phyloP scores from a whole-genome alignment of 2,113 vertebrate species.

The Manacus vitellinus region DNA sequence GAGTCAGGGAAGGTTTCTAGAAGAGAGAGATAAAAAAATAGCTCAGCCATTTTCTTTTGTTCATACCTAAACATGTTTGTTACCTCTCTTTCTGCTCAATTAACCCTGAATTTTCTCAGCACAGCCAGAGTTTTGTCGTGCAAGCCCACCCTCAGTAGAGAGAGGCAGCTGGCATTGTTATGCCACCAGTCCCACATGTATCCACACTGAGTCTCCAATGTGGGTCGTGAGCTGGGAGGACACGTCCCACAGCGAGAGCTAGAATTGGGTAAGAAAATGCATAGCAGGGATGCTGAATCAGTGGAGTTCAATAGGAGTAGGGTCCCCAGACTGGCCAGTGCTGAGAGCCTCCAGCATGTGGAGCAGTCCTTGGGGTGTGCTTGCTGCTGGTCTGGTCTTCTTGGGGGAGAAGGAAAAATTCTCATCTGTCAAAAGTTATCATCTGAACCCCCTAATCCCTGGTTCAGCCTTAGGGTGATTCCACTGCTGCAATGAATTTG shows the following conservation, averaged over 20 bases:
- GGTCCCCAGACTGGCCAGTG: rapidly evolving
- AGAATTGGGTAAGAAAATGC: not conserved
- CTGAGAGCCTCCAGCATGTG: not conserved
- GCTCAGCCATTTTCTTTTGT: not conserved
- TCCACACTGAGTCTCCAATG: not conserved
- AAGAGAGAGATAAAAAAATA: not conserved
- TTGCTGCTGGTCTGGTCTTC: not conserved
- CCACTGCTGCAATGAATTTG: not conserved
- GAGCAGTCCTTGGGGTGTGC: not conserved
- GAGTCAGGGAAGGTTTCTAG: not conserved
- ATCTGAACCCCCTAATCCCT: not conserved
- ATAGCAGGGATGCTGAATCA: not conserved
- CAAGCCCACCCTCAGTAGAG: not conserved
- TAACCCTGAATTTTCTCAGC: not conserved
- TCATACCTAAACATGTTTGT: not conserved
- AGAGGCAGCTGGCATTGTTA: rapidly evolving
- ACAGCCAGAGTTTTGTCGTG: not conserved
- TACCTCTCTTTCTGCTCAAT: not conserved
- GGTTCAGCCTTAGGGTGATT: not conserved
- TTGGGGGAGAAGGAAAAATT: not conserved
- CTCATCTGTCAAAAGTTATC: not conserved
- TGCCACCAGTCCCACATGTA: not conserved
- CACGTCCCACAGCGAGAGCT: not conserved
- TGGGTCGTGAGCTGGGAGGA: not conserved
- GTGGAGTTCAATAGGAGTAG: not conserved